These are phyloP conservation scores for Austrolebias charrua DNA, from an alignment of 2,797 vertebrate species.

Conservation along the genomic window DNA sequence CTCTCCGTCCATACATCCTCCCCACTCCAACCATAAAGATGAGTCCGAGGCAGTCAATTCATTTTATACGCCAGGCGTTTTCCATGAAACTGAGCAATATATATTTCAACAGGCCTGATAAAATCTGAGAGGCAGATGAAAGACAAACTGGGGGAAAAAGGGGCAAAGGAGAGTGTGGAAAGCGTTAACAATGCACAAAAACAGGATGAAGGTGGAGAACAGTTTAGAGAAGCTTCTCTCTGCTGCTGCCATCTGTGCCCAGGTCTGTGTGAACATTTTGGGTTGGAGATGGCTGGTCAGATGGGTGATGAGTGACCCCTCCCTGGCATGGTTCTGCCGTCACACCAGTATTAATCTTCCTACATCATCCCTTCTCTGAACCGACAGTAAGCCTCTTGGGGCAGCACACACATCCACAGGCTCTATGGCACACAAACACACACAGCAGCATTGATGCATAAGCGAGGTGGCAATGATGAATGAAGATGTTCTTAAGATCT, in stretches of 20 bases:
- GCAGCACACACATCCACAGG: constrained; percentile 20
- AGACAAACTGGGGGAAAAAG: constrained; percentile 47
- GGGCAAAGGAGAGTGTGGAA: constrained; percentile 27
- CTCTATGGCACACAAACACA: neutral
- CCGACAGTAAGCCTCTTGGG: constrained; percentile 68
- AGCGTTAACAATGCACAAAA: constrained; percentile 43
- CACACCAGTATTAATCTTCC: constrained; percentile 79
- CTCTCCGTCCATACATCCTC: constrained; percentile 50
- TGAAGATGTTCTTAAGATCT: constrained; percentile 76
- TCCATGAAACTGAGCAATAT: constrained; percentile 42
- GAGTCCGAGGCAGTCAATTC: constrained; percentile 50
- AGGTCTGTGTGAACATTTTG: constrained; percentile 18
- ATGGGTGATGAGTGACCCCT: constrained; percentile 75
- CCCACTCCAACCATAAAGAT: constrained; percentile 48
- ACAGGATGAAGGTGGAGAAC: constrained; percentile 24
- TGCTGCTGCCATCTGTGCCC: constrained; percentile 43
- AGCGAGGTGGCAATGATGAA: constrained; percentile 78
- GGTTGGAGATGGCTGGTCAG: constrained; percentile 61
- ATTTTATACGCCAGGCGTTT: constrained; percentile 50
- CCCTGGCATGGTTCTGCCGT: constrained; percentile 66
- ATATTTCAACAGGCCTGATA: constrained; percentile 40
- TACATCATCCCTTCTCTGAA: constrained; percentile 61
- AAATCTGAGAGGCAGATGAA: constrained; percentile 32
- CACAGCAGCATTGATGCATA: constrained; percentile 69
- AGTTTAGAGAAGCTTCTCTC: constrained; percentile 41